phyloP scores from a whole-genome alignment of 2,113 vertebrate genomes.

The Lates calcarifer region DNA sequence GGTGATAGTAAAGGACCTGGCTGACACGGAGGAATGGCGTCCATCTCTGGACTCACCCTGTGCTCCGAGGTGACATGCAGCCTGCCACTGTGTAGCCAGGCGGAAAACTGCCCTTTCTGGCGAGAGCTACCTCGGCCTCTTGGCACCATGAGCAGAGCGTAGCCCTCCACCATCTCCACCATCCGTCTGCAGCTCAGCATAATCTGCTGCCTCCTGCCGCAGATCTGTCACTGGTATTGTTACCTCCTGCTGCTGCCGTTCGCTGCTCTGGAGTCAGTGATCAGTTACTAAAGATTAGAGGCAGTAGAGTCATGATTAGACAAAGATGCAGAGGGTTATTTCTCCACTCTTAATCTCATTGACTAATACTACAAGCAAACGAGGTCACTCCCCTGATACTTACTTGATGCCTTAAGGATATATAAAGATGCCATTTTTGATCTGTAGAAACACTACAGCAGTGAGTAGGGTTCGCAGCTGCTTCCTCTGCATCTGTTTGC shows the following conservation, averaged over 20 bases:
- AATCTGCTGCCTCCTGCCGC: conserved; percentile 59
- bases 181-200: conserved; percentile 63
- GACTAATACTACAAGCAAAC: conserved; percentile 36
- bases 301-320: conserved; percentile 15
- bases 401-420: conserved; percentile 1
- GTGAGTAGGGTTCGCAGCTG: not conserved
- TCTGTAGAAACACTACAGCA: not conserved
- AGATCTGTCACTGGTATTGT: conserved; percentile 43
- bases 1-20: conserved; percentile 25
- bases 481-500: not conserved
- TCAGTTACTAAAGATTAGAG: conserved; percentile 40
- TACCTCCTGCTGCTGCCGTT: conserved; percentile 37
- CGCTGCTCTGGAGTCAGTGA: conserved; percentile 32
- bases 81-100: conserved; percentile 61
- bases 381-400: conserved; percentile 54
- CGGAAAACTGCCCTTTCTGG: conserved; percentile 73
- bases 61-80: conserved; percentile 51
- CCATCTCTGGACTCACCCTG: conserved; percentile 21
- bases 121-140: conserved; percentile 39
- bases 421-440: conserved; percentile 13
- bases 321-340: conserved; percentile 36
- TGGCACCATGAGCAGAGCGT: conserved; percentile 11
- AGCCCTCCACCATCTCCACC: conserved; percentile 38
- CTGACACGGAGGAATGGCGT: conserved; percentile 44
- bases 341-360: conserved; percentile 45